Evolutionary conservation across 2,888 invertebrate genomes (phyloP).

Genomic region (Vesta saturnalis): DNA sequence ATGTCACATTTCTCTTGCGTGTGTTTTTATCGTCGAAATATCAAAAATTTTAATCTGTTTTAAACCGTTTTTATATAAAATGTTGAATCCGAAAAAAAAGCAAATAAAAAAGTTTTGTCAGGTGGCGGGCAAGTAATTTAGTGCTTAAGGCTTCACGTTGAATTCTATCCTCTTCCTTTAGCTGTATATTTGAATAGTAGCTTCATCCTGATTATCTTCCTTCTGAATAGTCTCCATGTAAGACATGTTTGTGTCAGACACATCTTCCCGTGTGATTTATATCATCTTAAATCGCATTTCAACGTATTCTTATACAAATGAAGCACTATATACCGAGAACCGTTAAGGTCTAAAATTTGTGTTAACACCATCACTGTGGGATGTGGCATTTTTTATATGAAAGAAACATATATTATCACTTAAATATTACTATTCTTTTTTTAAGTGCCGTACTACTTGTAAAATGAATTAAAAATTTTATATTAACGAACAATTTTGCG

Average conservation of each 20-base stretch:
- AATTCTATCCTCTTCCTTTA: conserved; percentile 28
- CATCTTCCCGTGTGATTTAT: conserved; percentile 44
- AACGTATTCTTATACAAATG: conserved; percentile 48
- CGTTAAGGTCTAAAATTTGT: conserved; percentile 47
- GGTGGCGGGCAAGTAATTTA: conserved; percentile 32
- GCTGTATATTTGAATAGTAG: conserved; percentile 34
- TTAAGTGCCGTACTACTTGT: conserved; percentile 45
- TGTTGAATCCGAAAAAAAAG: background rate
- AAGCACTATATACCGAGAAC: conserved; percentile 39
- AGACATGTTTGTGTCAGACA: conserved; percentile 38
- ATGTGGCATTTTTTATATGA: conserved; percentile 42
- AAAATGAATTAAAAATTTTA: too few species aligned
- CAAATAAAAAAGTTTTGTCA: conserved; percentile 30
- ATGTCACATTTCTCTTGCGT: too few species aligned
- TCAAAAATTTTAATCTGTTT: background rate
- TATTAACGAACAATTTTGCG: too few species aligned
- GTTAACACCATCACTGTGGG: conserved; percentile 39
- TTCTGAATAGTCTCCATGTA: conserved; percentile 31
- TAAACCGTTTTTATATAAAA: background rate
- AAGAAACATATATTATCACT: conserved; percentile 46
- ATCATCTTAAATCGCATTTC: conserved; percentile 44
- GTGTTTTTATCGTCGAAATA: too few species aligned
- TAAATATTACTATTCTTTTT: conserved; percentile 44
- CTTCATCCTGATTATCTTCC: conserved; percentile 35
- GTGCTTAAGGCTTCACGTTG: conserved; percentile 30